Percentiles rank a stretch among this genome's conserved stretches.
These are phyloP conservation scores for Aplidium turbinatum DNA, from an alignment of 23 tunicate species.

Conservation along the genomic window DNA sequence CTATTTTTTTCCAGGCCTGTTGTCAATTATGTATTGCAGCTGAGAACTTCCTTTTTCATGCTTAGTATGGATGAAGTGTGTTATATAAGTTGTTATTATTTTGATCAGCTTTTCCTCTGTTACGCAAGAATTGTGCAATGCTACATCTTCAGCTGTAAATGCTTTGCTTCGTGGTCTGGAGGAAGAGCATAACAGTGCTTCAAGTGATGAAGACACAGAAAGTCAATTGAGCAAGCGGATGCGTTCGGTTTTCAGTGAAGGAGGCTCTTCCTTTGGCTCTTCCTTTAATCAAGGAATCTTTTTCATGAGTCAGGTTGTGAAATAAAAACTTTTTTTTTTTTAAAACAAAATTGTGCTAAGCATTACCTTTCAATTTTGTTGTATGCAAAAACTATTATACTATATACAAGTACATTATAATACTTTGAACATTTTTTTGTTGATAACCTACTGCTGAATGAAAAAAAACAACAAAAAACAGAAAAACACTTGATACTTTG, in stretches of 20 bases:
- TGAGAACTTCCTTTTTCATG: too few species aligned
- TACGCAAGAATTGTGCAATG: conserved; percentile 41
- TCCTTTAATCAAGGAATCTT: conserved; percentile 79
- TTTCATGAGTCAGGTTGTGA: conserved; percentile 81
- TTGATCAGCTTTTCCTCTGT: conserved; percentile 70
- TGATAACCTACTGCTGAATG: too few species aligned
- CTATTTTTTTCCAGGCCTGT: too few species aligned
- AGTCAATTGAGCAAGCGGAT: conserved; percentile 61
- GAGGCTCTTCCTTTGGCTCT: conserved; percentile 61
- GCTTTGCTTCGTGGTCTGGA: conserved; percentile 49
- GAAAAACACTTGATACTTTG: too few species aligned
- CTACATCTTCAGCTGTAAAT: conserved; percentile 61
- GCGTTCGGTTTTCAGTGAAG: conserved; percentile 81
- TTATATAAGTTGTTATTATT: neutral
- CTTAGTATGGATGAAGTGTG: neutral
- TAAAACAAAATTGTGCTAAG: neutral
- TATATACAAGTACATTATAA: too few species aligned
- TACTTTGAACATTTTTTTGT: too few species aligned
- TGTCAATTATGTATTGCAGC: too few species aligned
- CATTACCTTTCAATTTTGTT: neutral
- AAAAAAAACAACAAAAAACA: too few species aligned
- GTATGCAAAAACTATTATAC: too few species aligned
- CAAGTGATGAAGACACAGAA: conserved; percentile 67
- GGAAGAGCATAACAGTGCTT: conserved; percentile 48
- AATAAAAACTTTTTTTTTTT: neutral